Evolutionary conservation across 2,888 invertebrate species (phyloP).

Genomic region (Sepioteuthis lessoniana): DNA sequence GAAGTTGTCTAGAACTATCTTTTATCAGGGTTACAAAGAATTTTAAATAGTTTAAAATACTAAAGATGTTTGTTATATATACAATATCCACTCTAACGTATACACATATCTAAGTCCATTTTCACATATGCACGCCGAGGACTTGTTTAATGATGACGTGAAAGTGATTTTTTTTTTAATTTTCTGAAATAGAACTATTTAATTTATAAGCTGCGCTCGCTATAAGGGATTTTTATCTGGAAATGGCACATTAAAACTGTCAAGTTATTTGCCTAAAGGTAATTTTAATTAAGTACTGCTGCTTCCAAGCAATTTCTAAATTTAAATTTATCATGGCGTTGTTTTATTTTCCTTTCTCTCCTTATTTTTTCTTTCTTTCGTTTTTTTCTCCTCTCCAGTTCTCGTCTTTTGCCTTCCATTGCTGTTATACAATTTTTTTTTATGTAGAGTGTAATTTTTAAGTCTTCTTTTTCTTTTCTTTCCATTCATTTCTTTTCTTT

Average conservation of each 20-base stretch:
- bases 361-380: neutral
- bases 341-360: neutral
- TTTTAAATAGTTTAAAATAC: too few species aligned
- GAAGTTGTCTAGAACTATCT: too few species aligned
- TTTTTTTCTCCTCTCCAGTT: neutral
- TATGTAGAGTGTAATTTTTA: too few species aligned
- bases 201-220: too few species aligned
- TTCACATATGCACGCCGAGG: too few species aligned
- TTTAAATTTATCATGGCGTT: neutral
- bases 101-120: neutral
- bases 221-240: too few species aligned
- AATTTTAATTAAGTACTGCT: constrained; percentile 10
- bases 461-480: too few species aligned
- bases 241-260: constrained; percentile 1
- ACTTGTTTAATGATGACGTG: too few species aligned
- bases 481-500: too few species aligned
- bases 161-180: too few species aligned
- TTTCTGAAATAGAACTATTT: too few species aligned
- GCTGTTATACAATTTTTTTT: neutral
- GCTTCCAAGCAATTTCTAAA: neutral
- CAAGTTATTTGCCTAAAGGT: constrained; percentile 18
- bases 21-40: too few species aligned
- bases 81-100: neutral
- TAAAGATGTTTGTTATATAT: neutral
- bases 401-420: neutral